phyloP scores from a whole-genome alignment of 1,140 invertebrate genomes.

The Pentalonia nigronervosa region DNA sequence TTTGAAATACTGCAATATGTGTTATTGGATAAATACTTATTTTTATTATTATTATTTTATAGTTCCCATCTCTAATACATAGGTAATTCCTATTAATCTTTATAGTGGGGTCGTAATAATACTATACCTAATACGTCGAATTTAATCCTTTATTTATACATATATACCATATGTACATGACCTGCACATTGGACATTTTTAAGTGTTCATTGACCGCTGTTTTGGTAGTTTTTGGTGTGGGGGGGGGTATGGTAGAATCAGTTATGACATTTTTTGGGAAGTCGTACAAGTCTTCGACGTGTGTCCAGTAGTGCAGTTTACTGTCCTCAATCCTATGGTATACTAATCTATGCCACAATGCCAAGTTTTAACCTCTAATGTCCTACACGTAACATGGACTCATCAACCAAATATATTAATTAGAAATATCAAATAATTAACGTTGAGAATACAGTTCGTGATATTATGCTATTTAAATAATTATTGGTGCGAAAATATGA shows the following conservation, averaged over 20 bases:
- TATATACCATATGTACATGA: neutral
- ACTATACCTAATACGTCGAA: neutral
- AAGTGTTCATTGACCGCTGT: neutral
- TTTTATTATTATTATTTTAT: too few relatives aligned
- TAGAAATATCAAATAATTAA: neutral
- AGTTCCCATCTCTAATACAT: too few relatives aligned
- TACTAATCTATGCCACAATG: too few relatives aligned
- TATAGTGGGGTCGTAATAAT: neutral
- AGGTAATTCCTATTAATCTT: too few relatives aligned
- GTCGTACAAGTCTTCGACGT: neutral
- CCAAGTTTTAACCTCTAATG: neutral
- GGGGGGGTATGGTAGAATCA: neutral
- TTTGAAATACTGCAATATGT: too few relatives aligned
- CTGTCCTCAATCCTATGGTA: neutral
- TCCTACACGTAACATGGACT: neutral
- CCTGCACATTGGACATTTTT: constrained; percentile 1
- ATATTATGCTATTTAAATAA: too few relatives aligned
- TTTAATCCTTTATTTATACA: neutral
- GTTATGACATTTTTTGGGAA: neutral
- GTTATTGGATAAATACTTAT: too few relatives aligned
- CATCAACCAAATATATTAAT: too few relatives aligned
- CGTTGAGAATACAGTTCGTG: too few relatives aligned
- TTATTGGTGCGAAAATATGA: too few relatives aligned
- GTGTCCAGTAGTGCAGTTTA: neutral
- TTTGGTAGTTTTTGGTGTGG: neutral